Percentiles rank a stretch among this genome's conserved stretches.
Evolutionary conservation across 2,113 vertebrate species (phyloP).

Genomic region (Corythoichthys intestinalis): DNA sequence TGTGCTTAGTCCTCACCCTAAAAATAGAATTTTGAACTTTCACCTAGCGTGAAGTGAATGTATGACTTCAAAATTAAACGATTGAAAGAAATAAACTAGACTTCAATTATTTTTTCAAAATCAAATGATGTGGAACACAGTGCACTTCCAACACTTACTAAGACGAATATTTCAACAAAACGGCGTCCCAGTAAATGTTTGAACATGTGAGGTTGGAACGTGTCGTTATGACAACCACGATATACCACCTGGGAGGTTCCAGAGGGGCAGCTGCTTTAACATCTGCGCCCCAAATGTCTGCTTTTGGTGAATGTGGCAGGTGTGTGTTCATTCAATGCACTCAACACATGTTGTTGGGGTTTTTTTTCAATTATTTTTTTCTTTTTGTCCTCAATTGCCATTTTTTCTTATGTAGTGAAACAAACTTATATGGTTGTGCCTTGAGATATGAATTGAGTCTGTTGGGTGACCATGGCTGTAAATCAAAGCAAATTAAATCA

Average conservation of each 20-base stretch:
- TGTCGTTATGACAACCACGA: conserved; percentile 16
- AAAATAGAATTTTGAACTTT: too few relatives aligned
- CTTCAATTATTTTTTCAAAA: not conserved
- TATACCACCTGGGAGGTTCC: conserved; percentile 51
- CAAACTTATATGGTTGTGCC: not conserved
- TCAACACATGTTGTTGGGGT: not conserved
- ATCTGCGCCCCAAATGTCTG: conserved; percentile 59
- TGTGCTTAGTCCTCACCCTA: too few relatives aligned
- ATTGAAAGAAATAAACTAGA: not conserved
- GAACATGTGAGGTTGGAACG: conserved; percentile 2
- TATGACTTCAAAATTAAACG: not conserved
- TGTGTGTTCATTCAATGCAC: conserved; percentile 17
- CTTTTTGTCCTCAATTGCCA: not conserved
- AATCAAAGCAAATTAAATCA: not conserved
- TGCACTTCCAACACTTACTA: not conserved
- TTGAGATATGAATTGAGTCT: not conserved
- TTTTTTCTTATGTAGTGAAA: conserved; percentile 1
- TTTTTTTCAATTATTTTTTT: not conserved
- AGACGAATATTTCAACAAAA: not conserved
- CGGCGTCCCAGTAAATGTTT: not conserved
- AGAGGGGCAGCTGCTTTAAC: conserved; percentile 45
- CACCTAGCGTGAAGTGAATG: too few relatives aligned
- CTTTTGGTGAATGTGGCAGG: conserved; percentile 46
- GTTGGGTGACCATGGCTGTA: not conserved
- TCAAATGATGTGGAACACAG: conserved; percentile 19